Base-by-base conservation (phyloP, 2,113 vertebrate genomes). In the Myocastor coypus region DNA sequence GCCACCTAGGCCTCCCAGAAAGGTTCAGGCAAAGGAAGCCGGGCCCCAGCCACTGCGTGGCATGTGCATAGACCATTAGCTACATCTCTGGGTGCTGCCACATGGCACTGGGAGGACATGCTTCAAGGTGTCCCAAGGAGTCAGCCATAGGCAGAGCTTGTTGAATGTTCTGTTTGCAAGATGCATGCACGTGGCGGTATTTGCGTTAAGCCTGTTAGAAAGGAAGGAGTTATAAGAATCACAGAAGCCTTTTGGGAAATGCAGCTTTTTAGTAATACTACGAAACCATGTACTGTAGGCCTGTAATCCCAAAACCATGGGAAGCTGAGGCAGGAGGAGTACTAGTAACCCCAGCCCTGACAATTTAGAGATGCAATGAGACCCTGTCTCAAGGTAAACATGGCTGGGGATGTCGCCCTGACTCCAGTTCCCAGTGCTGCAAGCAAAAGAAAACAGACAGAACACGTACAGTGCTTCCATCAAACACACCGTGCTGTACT, bases 91-190 rank as follows among this genome's bases (percentile, higher is more conserved):
- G 24, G 8, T 4, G n/a, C 68, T 77, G 42, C 37, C 68, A 42
- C 19, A 50, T 24, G 63, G 40, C 8, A 17, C 55, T 0, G 0
- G 17, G 52, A 89, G 19, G 34, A 52, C 50, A 1, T 42, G 17
- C 83, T 13, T 61, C 1, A 66, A 55, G 61, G 50, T 75, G 24
- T 3, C 32, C 28, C 64, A 37, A 10, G 17, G 61, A 86, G 82
- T 63, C 32, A 55, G 50, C 16, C 57, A 40, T 46, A 69, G 20
- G 34, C 30, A 69, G 40, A 66, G 68, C 59, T 63, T 1, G 11
- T 6, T 7, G 52, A 94, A 89, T 89, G 80, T 71, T 87, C 68
- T 85, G 34, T 87, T 89, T 84, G n/a, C 42, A 90, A 83, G 86
- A 94, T 40, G 77, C 46, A 83, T 0, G n/a, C 1, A 37, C n/a